phyloP scores from a whole-genome alignment of 2,888 invertebrate genomes.

The Coleophora deauratella region DNA sequence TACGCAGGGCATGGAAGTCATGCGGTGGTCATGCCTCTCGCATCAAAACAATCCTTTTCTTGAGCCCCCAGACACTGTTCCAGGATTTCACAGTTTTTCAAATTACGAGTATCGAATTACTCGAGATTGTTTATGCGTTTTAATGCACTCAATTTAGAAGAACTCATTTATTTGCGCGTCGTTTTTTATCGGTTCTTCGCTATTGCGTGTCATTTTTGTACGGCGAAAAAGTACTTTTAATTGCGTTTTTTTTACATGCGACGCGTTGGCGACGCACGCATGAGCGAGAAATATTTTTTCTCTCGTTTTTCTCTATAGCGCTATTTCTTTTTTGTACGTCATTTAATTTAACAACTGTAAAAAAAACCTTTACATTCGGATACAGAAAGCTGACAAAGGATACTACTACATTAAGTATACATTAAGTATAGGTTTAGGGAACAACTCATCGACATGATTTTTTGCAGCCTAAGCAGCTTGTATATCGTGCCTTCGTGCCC shows the following conservation, averaged over 20 bases:
- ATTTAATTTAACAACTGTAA: too few relatives aligned
- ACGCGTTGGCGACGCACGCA: too few relatives aligned
- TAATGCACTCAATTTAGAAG: conserved; percentile 51
- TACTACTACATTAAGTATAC: too few relatives aligned
- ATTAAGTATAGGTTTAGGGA: too few relatives aligned
- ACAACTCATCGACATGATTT: too few relatives aligned
- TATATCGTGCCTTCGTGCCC: too few relatives aligned
- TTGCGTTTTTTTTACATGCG: not conserved
- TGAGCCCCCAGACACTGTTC: conserved; percentile 34
- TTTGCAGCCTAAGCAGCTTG: too few relatives aligned
- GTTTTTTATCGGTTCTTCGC: conserved; percentile 65
- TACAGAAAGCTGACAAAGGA: too few relatives aligned
- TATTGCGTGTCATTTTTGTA: conserved; percentile 73
- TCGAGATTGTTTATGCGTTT: conserved; percentile 41
- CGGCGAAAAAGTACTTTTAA: conserved; percentile 47
- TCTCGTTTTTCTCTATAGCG: too few relatives aligned
- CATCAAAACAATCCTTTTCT: conserved; percentile 63
- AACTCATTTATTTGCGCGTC: conserved; percentile 64
- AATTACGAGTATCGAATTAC: conserved; percentile 38
- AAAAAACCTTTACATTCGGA: too few relatives aligned
- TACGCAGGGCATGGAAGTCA: conserved; percentile 74
- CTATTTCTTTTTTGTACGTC: too few relatives aligned
- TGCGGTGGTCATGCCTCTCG: conserved; percentile 64
- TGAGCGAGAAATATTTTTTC: too few relatives aligned
- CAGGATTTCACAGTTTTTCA: conserved; percentile 26